These are phyloP conservation scores for Danio choprae DNA, from an alignment of 2,797 vertebrate genomes.

Conservation along the genomic window DNA sequence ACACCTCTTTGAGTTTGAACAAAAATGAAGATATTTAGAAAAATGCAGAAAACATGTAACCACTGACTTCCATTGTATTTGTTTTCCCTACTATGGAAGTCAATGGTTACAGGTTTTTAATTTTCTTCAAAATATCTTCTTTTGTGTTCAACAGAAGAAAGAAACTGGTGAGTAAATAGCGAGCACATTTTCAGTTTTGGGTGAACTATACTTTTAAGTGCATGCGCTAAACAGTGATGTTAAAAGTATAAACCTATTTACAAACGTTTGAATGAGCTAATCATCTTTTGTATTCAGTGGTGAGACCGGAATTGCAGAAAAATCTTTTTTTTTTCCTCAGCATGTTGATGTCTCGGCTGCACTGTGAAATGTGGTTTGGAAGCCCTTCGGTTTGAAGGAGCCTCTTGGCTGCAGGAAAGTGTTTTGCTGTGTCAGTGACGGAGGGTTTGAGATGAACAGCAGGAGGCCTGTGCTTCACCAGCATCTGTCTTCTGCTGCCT, in stretches of 20 bases:
- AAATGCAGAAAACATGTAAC: no score
- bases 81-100: no score
- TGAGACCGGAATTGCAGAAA: background rate
- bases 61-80: no score
- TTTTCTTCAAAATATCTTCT: no score
- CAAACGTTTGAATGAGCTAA: conserved; percentile 1
- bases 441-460: conserved; percentile 1
- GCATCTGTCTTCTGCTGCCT: conserved; percentile 21
- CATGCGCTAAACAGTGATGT: background rate
- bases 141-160: no score
- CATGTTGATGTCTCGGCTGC: background rate
- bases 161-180: no score
- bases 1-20: no score
- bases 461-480: conserved; percentile 7
- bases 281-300: background rate
- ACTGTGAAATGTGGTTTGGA: conserved; percentile 20
- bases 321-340: conserved; percentile 9
- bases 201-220: no score
- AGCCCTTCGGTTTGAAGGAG: conserved; percentile 29
- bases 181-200: no score
- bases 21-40: no score
- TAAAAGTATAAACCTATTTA: background rate
- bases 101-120: no score
- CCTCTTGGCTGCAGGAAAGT: conserved; percentile 1
- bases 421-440: conserved; percentile 25